Evolutionary conservation across 2,888 invertebrate genomes (phyloP).

Genomic region (Mythimna ferrago): DNA sequence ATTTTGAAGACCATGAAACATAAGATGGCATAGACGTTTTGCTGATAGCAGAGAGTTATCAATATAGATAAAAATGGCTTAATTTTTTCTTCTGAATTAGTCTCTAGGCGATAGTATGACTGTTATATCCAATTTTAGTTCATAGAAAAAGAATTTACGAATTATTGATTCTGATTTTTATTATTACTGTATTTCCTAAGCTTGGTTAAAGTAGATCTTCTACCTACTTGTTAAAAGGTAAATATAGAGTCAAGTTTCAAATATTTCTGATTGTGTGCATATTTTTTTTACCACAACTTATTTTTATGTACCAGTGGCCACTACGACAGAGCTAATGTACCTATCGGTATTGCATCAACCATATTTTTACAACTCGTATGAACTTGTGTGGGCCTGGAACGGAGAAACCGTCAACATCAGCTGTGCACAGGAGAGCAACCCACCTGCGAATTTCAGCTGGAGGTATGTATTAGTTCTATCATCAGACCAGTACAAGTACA

Average conservation of each 20-base stretch:
- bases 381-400: slow-evolving; percentile 80
- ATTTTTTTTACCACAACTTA: not conserved
- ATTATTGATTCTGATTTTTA: not conserved
- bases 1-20: not conserved
- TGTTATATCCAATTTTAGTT: not conserved
- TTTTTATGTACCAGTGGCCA: slow-evolving; percentile 69
- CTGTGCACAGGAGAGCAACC: slow-evolving; percentile 80
- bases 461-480: slow-evolving; percentile 68
- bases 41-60: not conserved
- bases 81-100: not conserved
- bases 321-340: slow-evolving; percentile 66
- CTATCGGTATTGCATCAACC: slow-evolving; percentile 79
- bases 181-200: not conserved
- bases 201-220: not conserved
- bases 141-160: not conserved
- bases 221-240: not conserved
- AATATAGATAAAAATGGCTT: not conserved
- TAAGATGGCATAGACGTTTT: not conserved
- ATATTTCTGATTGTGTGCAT: too few relatives aligned
- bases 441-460: slow-evolving; percentile 78
- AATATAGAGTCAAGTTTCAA: not conserved
- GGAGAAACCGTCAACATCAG: slow-evolving; percentile 77
- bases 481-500: too few relatives aligned
- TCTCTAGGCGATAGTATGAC: not conserved
- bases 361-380: slow-evolving; percentile 70